Evolutionary conservation across 2,888 invertebrate species (phyloP).

Genomic region (Agrochola lota): DNA sequence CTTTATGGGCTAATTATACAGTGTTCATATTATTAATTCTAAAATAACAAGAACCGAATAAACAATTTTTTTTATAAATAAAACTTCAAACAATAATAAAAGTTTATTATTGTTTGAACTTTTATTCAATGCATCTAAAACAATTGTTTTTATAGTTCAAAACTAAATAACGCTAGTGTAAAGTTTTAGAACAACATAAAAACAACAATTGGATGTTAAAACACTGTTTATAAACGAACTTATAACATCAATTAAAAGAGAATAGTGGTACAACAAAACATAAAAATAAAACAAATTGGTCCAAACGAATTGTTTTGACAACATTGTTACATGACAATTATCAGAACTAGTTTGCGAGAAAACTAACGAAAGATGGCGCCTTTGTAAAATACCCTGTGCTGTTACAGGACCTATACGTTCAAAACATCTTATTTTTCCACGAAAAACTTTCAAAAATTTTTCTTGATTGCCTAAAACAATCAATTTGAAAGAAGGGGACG

Average conservation of each 20-base stretch:
- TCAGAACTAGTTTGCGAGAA: not conserved
- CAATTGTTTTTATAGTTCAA: constrained; percentile 14
- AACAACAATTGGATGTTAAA: constrained; percentile 9
- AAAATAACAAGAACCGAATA: not conserved
- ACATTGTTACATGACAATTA: not conserved
- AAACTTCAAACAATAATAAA: not conserved
- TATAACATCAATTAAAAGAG: not conserved
- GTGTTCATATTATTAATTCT: not conserved
- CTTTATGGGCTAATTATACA: no score
- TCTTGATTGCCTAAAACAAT: no score
- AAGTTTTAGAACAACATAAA: constrained; percentile 16
- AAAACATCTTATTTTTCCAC: not conserved
- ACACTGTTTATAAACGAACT: not conserved
- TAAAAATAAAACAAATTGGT: not conserved
- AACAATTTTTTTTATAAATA: not conserved
- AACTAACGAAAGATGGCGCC: not conserved
- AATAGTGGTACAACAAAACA: constrained; percentile 8
- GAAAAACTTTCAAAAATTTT: no score
- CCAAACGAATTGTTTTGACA: not conserved
- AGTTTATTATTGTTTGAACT: no score
- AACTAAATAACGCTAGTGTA: not conserved
- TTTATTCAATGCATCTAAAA: not conserved
- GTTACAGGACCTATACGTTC: not conserved
- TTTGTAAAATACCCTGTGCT: not conserved
- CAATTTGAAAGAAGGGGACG: not conserved